Conservation (phyloP, 2,888 invertebrate species). For the Patella ulyssiponensis region DNA sequence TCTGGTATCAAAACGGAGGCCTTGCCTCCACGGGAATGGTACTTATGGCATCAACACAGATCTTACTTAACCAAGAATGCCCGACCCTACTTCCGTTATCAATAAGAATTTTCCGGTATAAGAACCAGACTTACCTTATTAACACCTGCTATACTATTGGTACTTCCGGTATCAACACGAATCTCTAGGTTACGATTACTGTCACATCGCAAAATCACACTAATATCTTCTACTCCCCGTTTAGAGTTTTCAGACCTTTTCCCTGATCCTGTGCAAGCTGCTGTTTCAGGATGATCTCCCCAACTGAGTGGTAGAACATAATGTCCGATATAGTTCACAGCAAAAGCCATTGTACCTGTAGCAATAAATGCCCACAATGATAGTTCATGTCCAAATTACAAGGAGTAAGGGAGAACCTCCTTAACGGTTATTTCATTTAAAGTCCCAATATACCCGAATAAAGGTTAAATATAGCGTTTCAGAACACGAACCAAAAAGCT, state of each 20-base stretch:
- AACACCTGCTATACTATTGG: conserved; percentile 36
- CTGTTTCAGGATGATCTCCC: conserved; percentile 46
- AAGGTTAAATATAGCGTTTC: too few relatives aligned
- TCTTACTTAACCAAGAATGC: too few relatives aligned
- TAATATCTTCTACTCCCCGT: conserved; percentile 29
- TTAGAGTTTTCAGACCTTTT: conserved; percentile 14
- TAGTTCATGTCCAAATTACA: too few relatives aligned
- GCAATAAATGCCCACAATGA: too few relatives aligned
- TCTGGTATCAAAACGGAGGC: too few relatives aligned
- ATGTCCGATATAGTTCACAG: conserved; percentile 58
- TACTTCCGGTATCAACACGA: conserved; percentile 39
- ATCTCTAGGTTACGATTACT: conserved; percentile 38
- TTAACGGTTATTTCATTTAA: too few relatives aligned
- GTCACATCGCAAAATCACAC: conserved; percentile 41
- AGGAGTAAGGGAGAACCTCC: too few relatives aligned
- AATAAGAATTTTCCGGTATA: background rate
- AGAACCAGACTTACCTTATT: conserved; percentile 30
- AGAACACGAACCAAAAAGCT: too few relatives aligned
- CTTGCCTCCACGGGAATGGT: too few relatives aligned
- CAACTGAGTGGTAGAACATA: conserved; percentile 54
- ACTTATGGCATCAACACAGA: too few relatives aligned
- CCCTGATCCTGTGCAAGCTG: conserved; percentile 40
- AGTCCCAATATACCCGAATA: too few relatives aligned
- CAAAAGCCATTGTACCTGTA: conserved; percentile 48
- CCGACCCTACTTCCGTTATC: background rate